Conservation (phyloP, 2,797 vertebrate genomes). For the Coregonus sp. region DNA sequence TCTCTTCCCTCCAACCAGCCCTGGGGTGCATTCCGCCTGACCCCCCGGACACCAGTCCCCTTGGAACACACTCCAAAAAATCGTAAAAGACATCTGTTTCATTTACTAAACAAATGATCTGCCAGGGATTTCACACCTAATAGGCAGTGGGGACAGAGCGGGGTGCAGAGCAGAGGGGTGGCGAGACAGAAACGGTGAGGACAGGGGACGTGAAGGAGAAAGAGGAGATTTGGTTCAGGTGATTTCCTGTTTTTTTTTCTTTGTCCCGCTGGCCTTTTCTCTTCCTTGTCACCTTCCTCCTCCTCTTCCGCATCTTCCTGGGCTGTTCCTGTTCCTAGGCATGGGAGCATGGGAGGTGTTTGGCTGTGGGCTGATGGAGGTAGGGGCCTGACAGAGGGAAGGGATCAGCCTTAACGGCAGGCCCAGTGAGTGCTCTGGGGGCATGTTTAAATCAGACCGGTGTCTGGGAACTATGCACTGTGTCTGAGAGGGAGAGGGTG, state of each 20-base stretch:
- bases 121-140: conserved; percentile 64
- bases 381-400: not conserved
- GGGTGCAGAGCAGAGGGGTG: not conserved
- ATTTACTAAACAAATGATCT: conserved; percentile 79
- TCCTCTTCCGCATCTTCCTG: conserved; percentile 10
- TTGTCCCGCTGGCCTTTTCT: not conserved
- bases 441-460: conserved; percentile 57
- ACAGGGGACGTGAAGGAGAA: conserved; percentile 44
- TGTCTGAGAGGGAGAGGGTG: conserved; percentile 49
- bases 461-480: conserved; percentile 45
- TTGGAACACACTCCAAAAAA: conserved; percentile 49
- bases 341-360: conserved; percentile 6
- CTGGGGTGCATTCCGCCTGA: conserved; percentile 87
- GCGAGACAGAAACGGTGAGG: conserved; percentile 19
- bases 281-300: conserved; percentile 17
- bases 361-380: not conserved
- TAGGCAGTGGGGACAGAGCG: conserved; percentile 53
- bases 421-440: conserved; percentile 10
- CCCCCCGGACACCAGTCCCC: conserved; percentile 70
- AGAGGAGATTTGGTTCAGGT: conserved; percentile 35
- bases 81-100: conserved; percentile 77
- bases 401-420: not conserved
- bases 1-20: conserved; percentile 87
- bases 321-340: not conserved
- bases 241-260: not conserved